phyloP scores from a whole-genome alignment of 2,888 invertebrate species.

The Drosophila kambysellisi region DNA sequence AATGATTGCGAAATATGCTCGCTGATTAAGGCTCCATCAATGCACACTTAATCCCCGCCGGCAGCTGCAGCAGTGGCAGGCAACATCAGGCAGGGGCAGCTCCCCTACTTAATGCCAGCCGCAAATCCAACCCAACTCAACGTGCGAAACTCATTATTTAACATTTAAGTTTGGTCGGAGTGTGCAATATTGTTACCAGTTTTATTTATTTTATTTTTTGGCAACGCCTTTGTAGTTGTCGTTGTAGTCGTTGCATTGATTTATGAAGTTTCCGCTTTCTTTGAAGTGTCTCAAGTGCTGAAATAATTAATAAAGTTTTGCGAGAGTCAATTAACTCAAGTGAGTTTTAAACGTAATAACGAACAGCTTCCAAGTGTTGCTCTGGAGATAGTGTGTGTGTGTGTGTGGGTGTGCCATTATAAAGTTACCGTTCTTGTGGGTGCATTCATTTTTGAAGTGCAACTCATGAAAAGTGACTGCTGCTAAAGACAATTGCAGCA shows the following conservation, averaged over 20 bases:
- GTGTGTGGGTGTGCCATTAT: background rate
- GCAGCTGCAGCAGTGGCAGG: background rate
- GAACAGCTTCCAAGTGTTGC: conserved; percentile 3
- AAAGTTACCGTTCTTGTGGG: background rate
- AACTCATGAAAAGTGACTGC: background rate
- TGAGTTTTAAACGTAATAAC: background rate
- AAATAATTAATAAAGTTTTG: conserved; percentile 33
- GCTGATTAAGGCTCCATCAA: conserved; percentile 66
- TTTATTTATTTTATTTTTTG: background rate
- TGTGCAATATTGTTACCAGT: background rate
- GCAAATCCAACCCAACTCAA: conserved; percentile 29
- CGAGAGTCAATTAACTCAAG: conserved; percentile 37
- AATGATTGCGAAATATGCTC: conserved; percentile 58
- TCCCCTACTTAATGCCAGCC: conserved; percentile 9
- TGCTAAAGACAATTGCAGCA: background rate
- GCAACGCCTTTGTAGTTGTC: background rate
- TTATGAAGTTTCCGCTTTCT: conserved; percentile 15
- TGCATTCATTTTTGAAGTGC: background rate
- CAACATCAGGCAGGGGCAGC: conserved; percentile 3
- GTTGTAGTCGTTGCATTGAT: conserved; percentile 32
- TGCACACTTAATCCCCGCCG: conserved; percentile 52
- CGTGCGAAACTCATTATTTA: conserved; percentile 69
- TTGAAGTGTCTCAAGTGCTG: conserved; percentile 30
- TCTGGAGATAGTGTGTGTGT: background rate
- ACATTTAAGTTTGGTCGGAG: conserved; percentile 51